Percentiles rank a stretch among this genome's conserved stretches.
phyloP scores from a whole-genome alignment of 1,140 invertebrate species.

The Ctenoplectra terminalis region DNA sequence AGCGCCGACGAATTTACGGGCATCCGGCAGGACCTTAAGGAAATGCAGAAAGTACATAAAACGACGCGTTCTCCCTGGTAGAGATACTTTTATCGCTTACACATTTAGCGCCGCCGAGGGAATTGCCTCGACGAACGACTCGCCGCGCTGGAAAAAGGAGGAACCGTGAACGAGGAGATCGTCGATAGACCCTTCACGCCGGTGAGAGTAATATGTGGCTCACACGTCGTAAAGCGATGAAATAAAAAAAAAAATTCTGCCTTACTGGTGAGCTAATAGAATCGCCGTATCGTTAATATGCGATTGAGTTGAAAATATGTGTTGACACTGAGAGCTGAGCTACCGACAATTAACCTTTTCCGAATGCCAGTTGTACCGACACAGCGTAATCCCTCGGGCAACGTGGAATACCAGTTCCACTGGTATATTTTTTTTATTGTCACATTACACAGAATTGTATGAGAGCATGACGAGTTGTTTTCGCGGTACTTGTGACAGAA shows the following conservation, averaged over 20 bases:
- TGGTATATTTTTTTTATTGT: too few relatives aligned
- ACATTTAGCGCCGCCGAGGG: conserved; percentile 64
- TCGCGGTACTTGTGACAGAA: too few relatives aligned
- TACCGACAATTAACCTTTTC: too few relatives aligned
- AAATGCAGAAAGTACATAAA: conserved; percentile 67
- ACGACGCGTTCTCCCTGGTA: conserved; percentile 57
- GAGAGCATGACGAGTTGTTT: too few relatives aligned
- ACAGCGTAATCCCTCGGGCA: too few relatives aligned
- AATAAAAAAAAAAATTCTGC: conserved; percentile 46
- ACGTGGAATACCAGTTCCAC: too few relatives aligned
- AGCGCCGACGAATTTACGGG: conserved; percentile 53
- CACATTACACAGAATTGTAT: too few relatives aligned
- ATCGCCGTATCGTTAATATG: background rate
- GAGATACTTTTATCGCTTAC: conserved; percentile 71
- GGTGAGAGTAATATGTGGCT: conserved; percentile 38
- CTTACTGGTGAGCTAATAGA: conserved; percentile 18
- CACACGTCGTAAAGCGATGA: conserved; percentile 44
- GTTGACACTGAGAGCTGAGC: too few relatives aligned
- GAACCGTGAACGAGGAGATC: conserved; percentile 19
- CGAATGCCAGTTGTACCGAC: too few relatives aligned
- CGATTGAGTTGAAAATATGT: too few relatives aligned
- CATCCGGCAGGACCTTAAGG: conserved; percentile 58
- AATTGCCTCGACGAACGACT: conserved; percentile 59
- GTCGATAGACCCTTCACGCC: conserved; percentile 29
- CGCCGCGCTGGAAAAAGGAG: conserved; percentile 12